These are phyloP conservation scores for Antechinus stuartii DNA, from an alignment of 2,113 vertebrate genomes.

Conservation along the genomic window DNA sequence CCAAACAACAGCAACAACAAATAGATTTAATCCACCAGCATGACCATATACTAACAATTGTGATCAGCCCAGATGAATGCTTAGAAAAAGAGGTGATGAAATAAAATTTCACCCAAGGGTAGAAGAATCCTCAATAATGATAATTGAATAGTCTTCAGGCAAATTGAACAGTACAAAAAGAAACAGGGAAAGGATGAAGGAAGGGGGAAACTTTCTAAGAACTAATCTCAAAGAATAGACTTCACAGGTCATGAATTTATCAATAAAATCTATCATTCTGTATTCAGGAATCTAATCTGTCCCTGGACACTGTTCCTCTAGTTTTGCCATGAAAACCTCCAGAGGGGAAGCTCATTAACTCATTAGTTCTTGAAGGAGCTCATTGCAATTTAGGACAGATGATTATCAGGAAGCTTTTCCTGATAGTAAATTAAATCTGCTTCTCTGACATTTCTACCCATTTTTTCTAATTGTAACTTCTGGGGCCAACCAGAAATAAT, in stretches of 20 bases:
- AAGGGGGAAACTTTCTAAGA: no score
- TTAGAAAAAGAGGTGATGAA: no score
- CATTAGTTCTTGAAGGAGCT: neutral
- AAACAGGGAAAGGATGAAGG: no score
- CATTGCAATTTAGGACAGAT: neutral
- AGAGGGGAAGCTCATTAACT: neutral
- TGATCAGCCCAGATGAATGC: no score
- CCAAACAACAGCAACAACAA: no score
- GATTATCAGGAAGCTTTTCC: neutral
- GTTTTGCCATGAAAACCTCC: neutral
- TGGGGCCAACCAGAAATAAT: neutral
- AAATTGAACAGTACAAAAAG: no score
- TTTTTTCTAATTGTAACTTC: neutral
- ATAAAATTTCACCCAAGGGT: no score
- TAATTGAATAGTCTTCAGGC: no score
- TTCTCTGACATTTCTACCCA: neutral
- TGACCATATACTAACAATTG: no score
- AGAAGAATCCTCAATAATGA: no score
- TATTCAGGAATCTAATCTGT: neutral
- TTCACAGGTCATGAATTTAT: neutral
- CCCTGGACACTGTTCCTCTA: neutral
- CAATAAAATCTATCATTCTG: neutral
- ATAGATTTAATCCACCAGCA: no score
- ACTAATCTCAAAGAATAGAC: no score
- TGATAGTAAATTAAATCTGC: neutral